Percentiles rank a stretch among this genome's conserved stretches.
Evolutionary conservation across 53 echinoderm and acorn worm species (phyloP).

Genomic region (Actinopyga echinites): DNA sequence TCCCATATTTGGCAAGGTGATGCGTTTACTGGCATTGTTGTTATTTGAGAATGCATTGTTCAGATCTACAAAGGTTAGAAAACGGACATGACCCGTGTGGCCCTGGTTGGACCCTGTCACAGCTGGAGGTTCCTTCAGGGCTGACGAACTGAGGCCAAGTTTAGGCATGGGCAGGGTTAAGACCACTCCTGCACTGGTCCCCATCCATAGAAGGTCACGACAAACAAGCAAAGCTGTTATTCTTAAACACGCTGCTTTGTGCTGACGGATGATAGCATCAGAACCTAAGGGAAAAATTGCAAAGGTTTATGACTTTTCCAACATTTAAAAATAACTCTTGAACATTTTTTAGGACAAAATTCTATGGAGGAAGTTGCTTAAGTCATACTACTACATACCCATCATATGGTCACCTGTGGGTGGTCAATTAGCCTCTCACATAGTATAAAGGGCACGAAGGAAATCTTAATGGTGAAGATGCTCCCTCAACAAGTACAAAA

Average conservation of each 20-base stretch:
- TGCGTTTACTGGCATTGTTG: conserved; percentile 57
- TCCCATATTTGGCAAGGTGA: conserved; percentile 49
- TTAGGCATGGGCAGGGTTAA: conserved; percentile 94
- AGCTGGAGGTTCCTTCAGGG: conserved; percentile 70
- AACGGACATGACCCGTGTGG: conserved; percentile 97
- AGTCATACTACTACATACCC: too few relatives aligned
- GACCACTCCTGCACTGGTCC: conserved; percentile 98
- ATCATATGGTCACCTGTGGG: too few relatives aligned
- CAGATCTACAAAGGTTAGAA: conserved; percentile 87
- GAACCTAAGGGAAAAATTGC: conserved; percentile 63
- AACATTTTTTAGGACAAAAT: too few relatives aligned
- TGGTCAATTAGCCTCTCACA: too few relatives aligned
- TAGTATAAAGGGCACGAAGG: too few relatives aligned
- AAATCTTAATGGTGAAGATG: too few relatives aligned
- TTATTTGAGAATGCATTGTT: conserved; percentile 58
- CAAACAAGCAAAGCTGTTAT: conserved; percentile 96
- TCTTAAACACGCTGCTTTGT: conserved; percentile 96
- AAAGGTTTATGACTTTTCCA: not conserved
- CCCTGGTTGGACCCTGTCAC: conserved; percentile 93
- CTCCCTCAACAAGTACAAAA: too few relatives aligned
- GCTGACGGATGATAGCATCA: conserved; percentile 98
- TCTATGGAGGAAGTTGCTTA: too few relatives aligned
- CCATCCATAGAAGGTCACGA: conserved; percentile 95
- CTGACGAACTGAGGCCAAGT: conserved; percentile 69
- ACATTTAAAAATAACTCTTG: too few relatives aligned